A percentile compares a stretch with the other conserved stretches of the same genome.
These are phyloP conservation scores for Acleris laterana DNA, from an alignment of 2,888 invertebrate species.

Conservation along the genomic window DNA sequence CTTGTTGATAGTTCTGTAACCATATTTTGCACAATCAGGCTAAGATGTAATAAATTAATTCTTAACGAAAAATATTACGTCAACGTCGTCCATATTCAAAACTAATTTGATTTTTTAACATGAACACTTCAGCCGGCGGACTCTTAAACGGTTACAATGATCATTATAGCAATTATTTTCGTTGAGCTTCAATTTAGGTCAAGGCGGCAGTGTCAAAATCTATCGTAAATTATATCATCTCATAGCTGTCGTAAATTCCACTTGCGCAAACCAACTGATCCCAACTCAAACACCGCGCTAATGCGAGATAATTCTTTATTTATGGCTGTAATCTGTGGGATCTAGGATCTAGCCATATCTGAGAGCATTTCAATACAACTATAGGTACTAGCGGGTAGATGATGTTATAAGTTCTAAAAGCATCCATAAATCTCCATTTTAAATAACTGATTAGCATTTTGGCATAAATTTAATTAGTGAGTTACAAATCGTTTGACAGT, in stretches of 20 bases:
- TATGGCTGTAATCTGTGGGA: conserved; percentile 9
- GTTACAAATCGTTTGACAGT: too few species aligned
- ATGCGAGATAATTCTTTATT: conserved; percentile 28
- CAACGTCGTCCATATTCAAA: too few species aligned
- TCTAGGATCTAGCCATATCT: neutral
- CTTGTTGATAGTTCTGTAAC: too few species aligned
- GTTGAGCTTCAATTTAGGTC: conserved; percentile 13
- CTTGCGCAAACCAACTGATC: conserved; percentile 25
- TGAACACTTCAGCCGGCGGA: neutral
- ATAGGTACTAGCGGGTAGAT: neutral
- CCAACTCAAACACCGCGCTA: conserved; percentile 19
- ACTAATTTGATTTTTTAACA: too few species aligned
- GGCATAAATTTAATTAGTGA: too few species aligned
- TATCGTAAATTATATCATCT: conserved; percentile 17
- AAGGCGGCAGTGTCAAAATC: conserved; percentile 17
- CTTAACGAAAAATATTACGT: too few species aligned
- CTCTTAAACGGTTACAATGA: conserved; percentile 12
- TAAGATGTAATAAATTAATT: too few species aligned
- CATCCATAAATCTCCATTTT: conserved; percentile 16
- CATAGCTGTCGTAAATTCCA: conserved; percentile 19
- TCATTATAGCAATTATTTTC: conserved; percentile 1
- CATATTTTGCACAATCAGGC: too few species aligned
- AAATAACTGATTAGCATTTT: too few species aligned
- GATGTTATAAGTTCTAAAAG: neutral
- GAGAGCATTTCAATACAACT: neutral